A percentile compares a stretch with the other conserved stretches of the same genome.
These are phyloP conservation scores for Nomada fucata DNA, from an alignment of 2,888 invertebrate species.

Conservation along the genomic window DNA sequence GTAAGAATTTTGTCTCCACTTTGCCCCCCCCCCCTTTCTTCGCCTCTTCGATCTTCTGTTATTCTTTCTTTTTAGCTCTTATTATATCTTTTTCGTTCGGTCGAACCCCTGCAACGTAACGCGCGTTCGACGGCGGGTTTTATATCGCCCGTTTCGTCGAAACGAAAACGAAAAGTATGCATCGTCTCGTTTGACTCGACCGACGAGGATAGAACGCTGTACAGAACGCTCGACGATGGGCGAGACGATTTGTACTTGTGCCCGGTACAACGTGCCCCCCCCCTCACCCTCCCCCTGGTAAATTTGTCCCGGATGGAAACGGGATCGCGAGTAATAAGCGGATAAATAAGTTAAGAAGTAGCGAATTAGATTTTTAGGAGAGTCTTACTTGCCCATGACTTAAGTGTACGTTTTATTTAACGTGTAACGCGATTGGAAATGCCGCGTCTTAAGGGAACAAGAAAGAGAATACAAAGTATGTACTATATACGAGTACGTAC, in stretches of 20 bases:
- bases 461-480: too few species aligned
- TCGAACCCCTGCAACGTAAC: constrained; percentile 53
- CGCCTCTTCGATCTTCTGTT: not conserved
- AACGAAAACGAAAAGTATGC: constrained; percentile 10
- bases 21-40: not conserved
- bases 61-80: not conserved
- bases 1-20: constrained; percentile 10
- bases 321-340: constrained; percentile 77
- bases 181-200: constrained; percentile 32
- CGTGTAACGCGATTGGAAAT: constrained; percentile 63
- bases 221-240: constrained; percentile 1
- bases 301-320: constrained; percentile 62
- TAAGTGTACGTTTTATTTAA: constrained; percentile 79
- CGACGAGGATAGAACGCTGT: constrained; percentile 4
- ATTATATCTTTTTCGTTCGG: constrained; percentile 15
- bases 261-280: not conserved
- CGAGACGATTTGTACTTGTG: constrained; percentile 30
- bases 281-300: not conserved
- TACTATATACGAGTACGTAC: too few species aligned
- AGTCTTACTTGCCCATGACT: constrained; percentile 83
- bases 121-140: constrained; percentile 29
- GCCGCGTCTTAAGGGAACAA: not conserved
- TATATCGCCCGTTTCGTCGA: not conserved
- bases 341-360: constrained; percentile 76
- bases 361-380: constrained; percentile 78